Base-by-base conservation (phyloP, 1,140 invertebrate species). In the Trissolcus basalis region DNA sequence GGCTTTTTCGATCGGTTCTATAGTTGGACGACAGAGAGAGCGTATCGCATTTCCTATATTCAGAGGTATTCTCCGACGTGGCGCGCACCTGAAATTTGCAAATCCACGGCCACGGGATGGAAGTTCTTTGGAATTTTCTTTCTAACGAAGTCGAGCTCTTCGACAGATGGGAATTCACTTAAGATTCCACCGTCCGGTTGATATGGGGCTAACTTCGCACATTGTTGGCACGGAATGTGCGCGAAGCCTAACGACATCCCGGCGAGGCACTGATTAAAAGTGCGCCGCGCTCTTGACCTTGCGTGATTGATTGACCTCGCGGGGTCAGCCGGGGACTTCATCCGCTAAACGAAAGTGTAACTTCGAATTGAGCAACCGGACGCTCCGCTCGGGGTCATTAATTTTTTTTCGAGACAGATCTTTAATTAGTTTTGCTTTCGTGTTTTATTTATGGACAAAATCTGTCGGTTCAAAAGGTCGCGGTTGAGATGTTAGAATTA, bases 361-460 rank as follows among this genome's bases (percentile, higher is more conserved):
- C 13, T 13, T 13, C 48, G 41, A 47, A 32, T 41, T 43, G 64
- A 58, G 51, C 45, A 27, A 27, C 19, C 1, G 19, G 16, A 12
- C 39, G 59, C 14, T 36, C 43, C 12, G 48, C 27, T 59, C 55
- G 13, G 61, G 41, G 36, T 64, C 81, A 81, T 84, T 79, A 83
- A 82, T 83, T 81, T 73, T 63, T n/a, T 55, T 82, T 54, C 69
- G 49, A 50, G 59, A 56, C 67, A 61, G 73, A 79, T 68, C 77
- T 79, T 80, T 84, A 84, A 84, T 84, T 84, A 81, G 78, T 74
- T 79, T 19, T 19, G 55, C 68, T 72, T n/a, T 79, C 72, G 81
- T 83, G 73, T 80, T 83, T 83, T 83, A 83, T 83, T 83, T 83
- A 80, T 81, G 76, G 77, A 77, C 74, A 39, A 49, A 51, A 47